These are phyloP conservation scores for Chrysemys picta DNA, from an alignment of 2,113 vertebrate genomes.

Conservation along the genomic window DNA sequence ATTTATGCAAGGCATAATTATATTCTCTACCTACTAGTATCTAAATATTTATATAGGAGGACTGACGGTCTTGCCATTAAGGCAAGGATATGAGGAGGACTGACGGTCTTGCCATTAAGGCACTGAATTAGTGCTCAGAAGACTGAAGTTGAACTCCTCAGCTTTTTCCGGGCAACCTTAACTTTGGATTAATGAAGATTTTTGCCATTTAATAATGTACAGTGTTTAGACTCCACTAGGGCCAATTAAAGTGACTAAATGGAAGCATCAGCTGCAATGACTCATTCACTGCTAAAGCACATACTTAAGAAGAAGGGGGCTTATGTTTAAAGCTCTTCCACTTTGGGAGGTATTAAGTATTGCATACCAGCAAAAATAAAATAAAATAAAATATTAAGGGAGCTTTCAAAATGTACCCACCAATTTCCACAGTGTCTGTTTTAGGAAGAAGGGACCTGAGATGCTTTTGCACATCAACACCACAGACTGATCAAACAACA, in stretches of 20 bases:
- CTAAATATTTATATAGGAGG: not conserved
- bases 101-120: not conserved
- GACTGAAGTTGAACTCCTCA: not conserved
- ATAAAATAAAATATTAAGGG: not conserved
- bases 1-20: not conserved
- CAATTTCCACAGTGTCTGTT: not conserved
- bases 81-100: not conserved
- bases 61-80: not conserved
- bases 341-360: not conserved
- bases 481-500: not conserved
- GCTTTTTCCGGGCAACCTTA: not conserved
- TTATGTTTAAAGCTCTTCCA: not conserved
- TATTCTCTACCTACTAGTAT: not conserved
- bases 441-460: not conserved
- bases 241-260: not conserved
- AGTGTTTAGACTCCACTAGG: rapidly evolving
- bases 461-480: not conserved
- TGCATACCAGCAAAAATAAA: not conserved
- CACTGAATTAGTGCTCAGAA: not conserved
- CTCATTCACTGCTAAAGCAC: not conserved
- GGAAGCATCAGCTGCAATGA: not conserved
- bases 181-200: not conserved
- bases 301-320: not conserved
- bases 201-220: not conserved
- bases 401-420: not conserved